These are phyloP conservation scores for Drepanosiphum platanoidis DNA, from an alignment of 2,888 invertebrate genomes.

Conservation along the genomic window DNA sequence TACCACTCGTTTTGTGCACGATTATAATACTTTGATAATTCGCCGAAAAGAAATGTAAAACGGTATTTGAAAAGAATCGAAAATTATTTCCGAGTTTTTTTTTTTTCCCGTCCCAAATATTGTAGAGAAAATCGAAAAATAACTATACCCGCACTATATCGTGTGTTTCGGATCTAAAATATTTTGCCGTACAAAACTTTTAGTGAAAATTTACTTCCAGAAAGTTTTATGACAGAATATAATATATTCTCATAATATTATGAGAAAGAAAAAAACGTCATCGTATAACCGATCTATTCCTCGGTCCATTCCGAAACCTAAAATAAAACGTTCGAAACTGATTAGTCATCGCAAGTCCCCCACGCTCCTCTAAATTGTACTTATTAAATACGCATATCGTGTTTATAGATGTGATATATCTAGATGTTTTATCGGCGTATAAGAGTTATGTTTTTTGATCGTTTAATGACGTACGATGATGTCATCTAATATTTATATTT, in stretches of 20 bases:
- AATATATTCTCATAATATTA: no score
- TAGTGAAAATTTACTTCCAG: background rate
- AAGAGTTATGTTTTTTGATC: no score
- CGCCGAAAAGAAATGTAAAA: no score
- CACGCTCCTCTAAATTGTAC: no score
- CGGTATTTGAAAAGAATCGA: background rate
- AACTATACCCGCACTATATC: background rate
- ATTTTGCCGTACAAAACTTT: background rate
- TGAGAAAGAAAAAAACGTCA: background rate
- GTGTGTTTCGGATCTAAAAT: background rate
- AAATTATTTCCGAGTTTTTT: background rate
- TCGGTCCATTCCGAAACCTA: background rate
- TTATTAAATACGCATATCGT: no score
- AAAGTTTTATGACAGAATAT: background rate
- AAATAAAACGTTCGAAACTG: background rate
- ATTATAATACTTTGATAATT: no score
- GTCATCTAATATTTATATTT: no score
- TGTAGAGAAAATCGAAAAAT: background rate
- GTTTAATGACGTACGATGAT: no score
- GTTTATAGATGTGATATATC: no score
- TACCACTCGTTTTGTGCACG: no score
- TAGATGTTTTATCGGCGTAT: no score
- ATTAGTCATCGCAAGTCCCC: no score
- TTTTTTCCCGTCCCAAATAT: background rate
- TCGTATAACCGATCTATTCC: background rate